Conservation (phyloP, 2,113 vertebrate species). For the Reinhardtius hippoglossoides region DNA sequence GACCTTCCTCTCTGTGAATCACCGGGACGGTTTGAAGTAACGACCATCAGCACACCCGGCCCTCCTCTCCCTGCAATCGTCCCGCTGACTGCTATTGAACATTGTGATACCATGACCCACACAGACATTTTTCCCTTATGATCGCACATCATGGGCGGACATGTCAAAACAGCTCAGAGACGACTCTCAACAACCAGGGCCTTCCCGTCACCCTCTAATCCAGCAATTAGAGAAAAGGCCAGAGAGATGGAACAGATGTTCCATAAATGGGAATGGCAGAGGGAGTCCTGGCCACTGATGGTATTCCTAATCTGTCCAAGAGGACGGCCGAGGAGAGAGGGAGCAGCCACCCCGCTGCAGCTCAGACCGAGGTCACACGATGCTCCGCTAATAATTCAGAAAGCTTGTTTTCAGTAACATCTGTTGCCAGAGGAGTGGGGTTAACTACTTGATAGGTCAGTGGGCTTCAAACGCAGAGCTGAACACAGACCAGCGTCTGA, state of each 20-base stretch:
- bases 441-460: not conserved
- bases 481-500: not conserved
- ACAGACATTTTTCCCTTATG: slow-evolving; percentile 43
- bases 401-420: not conserved
- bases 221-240: slow-evolving; percentile 67
- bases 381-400: slow-evolving; percentile 6
- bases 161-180: slow-evolving; percentile 69
- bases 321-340: slow-evolving; percentile 17
- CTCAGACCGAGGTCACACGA: slow-evolving; percentile 36
- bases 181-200: slow-evolving; percentile 57
- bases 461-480: not conserved
- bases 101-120: slow-evolving; percentile 25
- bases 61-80: slow-evolving; percentile 15
- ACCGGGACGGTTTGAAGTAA: slow-evolving; percentile 6
- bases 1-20: slow-evolving; percentile 22
- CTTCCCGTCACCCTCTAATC: slow-evolving; percentile 65
- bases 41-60: slow-evolving; percentile 2
- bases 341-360: slow-evolving; percentile 12
- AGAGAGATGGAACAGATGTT: slow-evolving; percentile 72
- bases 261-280: slow-evolving; percentile 69
- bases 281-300: slow-evolving; percentile 46
- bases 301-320: slow-evolving; percentile 53
- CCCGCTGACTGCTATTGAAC: slow-evolving; percentile 21
- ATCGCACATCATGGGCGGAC: slow-evolving; percentile 57
- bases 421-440: not conserved